These are phyloP conservation scores for Meliscaeva auricollis DNA, from an alignment of 2,888 invertebrate species.

Conservation along the genomic window DNA sequence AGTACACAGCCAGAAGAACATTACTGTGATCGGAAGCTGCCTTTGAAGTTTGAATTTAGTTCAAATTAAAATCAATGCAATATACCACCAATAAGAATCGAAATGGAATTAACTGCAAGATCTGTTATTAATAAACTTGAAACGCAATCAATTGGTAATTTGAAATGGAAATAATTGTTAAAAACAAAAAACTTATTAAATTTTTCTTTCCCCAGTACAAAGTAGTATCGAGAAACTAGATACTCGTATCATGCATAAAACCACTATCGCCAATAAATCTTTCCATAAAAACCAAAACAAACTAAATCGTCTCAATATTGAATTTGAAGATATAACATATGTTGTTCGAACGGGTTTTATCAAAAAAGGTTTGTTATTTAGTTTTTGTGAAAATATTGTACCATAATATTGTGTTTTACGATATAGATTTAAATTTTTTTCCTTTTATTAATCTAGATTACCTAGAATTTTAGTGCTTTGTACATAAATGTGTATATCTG, in stretches of 20 bases:
- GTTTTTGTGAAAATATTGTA: neutral
- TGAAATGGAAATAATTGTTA: neutral
- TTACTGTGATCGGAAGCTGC: too few relatives aligned
- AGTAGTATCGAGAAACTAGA: slow-evolving; percentile 43
- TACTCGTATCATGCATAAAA: neutral
- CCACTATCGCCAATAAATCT: slow-evolving; percentile 45
- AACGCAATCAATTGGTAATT: slow-evolving; percentile 49
- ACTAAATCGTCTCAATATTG: slow-evolving; percentile 80
- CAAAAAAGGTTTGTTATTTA: slow-evolving; percentile 80
- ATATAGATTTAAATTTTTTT: too few relatives aligned
- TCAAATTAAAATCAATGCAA: slow-evolving; percentile 44
- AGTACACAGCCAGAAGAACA: too few relatives aligned
- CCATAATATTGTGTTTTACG: too few relatives aligned
- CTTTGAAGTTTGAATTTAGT: too few relatives aligned
- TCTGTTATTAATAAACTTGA: slow-evolving; percentile 46
- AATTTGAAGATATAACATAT: slow-evolving; percentile 81
- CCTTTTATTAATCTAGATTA: too few relatives aligned
- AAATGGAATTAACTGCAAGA: slow-evolving; percentile 65
- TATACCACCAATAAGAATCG: slow-evolving; percentile 36
- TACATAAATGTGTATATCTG: too few relatives aligned
- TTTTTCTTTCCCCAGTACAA: slow-evolving; percentile 35
- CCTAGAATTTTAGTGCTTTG: too few relatives aligned
- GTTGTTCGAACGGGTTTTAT: slow-evolving; percentile 80
- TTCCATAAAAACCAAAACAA: slow-evolving; percentile 79
- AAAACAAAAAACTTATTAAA: neutral